Percentiles rank a stretch among this genome's conserved stretches.
These are phyloP conservation scores for Entelurus aequoreus DNA, from an alignment of 2,113 vertebrate genomes.

Conservation along the genomic window DNA sequence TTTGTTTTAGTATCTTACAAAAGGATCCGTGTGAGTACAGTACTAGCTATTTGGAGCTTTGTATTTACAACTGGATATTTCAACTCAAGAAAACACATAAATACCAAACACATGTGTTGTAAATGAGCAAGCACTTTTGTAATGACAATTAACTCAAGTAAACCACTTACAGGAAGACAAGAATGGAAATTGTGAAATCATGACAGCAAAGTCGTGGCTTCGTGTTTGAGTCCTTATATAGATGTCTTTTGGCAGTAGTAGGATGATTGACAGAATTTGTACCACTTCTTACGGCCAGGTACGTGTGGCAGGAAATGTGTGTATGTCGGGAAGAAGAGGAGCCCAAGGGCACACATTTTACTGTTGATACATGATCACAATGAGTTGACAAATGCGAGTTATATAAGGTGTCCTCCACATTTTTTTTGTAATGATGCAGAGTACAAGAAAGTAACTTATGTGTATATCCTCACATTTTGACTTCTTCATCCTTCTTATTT, in stretches of 20 bases:
- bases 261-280: conserved; percentile 24
- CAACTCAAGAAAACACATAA: conserved; percentile 41
- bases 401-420: conserved; percentile 6
- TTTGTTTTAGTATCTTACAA: conserved; percentile 17
- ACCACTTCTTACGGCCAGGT: conserved; percentile 14
- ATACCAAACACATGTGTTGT: conserved; percentile 60
- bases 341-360: conserved; percentile 13
- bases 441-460: not conserved
- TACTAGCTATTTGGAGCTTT: conserved; percentile 8
- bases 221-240: conserved; percentile 58
- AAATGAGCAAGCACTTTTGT: conserved; percentile 52
- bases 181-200: conserved; percentile 61
- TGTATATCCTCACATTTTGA: conserved; percentile 14
- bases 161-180: conserved; percentile 44
- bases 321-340: conserved; percentile 17
- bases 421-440: conserved; percentile 19
- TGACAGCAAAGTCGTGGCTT: conserved; percentile 38
- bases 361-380: conserved; percentile 26
- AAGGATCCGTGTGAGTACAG: conserved; percentile 10
- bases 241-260: conserved; percentile 33
- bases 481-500: not conserved
- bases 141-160: conserved; percentile 60
- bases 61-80: conserved; percentile 53
- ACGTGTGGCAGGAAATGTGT: conserved; percentile 20
- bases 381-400: conserved; percentile 12